Evolutionary conservation across 2,797 vertebrate genomes (phyloP).

Genomic region (Discoglossus pictus): DNA sequence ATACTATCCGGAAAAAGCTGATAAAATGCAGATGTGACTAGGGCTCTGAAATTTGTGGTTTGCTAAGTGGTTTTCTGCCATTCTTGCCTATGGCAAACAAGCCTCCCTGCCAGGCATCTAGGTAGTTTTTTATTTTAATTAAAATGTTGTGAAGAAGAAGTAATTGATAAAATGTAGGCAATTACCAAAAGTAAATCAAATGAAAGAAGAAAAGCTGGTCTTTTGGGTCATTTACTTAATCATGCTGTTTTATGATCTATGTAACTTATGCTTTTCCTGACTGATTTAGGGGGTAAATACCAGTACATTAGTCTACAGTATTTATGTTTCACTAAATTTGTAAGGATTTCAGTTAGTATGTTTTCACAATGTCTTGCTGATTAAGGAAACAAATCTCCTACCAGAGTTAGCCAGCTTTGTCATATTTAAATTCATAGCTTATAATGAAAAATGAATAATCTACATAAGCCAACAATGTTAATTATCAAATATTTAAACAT

Average conservation of each 20-base stretch:
- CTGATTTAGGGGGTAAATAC: neutral
- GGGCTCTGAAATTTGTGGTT: slow-evolving; percentile 94
- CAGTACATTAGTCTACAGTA: slow-evolving; percentile 53
- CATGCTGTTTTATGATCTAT: slow-evolving; percentile 37
- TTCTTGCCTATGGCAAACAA: slow-evolving; percentile 70
- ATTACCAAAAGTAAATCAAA: slow-evolving; percentile 70
- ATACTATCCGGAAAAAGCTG: slow-evolving; percentile 94
- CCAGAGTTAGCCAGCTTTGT: neutral
- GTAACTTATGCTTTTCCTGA: slow-evolving; percentile 19
- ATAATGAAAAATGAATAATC: too few species aligned
- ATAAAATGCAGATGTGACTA: slow-evolving; percentile 97
- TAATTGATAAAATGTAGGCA: slow-evolving; percentile 58
- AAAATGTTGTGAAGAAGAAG: slow-evolving; percentile 69
- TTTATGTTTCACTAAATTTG: slow-evolving; percentile 46
- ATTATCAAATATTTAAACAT: too few species aligned
- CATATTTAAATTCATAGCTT: too few species aligned
- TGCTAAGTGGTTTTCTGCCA: slow-evolving; percentile 73
- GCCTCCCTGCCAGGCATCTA: slow-evolving; percentile 64
- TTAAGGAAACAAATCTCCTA: neutral
- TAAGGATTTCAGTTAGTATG: neutral
- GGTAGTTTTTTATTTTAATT: slow-evolving; percentile 62
- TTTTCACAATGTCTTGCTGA: neutral
- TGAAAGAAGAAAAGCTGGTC: slow-evolving; percentile 53
- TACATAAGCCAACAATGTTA: too few species aligned
- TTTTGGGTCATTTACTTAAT: slow-evolving; percentile 3